A percentile compares a stretch with the other conserved stretches of the same genome.
These are phyloP conservation scores for Dolichallabes microphthalmus DNA, from an alignment of 2,113 vertebrate genomes.

Conservation along the genomic window DNA sequence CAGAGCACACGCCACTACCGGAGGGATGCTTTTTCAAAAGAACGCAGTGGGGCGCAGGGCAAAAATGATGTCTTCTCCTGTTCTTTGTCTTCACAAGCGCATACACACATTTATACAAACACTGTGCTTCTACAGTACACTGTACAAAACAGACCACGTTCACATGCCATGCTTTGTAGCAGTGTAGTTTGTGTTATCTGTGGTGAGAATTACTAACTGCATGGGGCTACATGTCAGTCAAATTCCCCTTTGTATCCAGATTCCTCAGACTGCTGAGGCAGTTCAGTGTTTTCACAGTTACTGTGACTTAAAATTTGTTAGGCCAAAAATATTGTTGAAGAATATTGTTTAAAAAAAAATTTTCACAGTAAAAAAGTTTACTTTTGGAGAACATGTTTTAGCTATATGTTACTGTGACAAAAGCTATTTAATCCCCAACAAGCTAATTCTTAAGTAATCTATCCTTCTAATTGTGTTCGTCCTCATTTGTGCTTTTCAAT, in stretches of 20 bases:
- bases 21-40: conserved; percentile 10
- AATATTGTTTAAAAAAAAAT: too few relatives aligned
- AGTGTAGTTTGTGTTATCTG: neutral
- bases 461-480: neutral
- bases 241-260: neutral
- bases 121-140: neutral
- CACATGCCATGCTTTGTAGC: neutral
- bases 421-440: neutral
- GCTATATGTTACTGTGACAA: neutral
- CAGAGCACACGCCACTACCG: conserved; percentile 5
- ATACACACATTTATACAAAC: neutral
- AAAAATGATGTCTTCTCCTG: conserved; percentile 2
- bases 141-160: neutral
- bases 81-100: conserved; percentile 16
- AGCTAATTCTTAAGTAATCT: neutral
- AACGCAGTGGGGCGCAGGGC: neutral
- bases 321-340: neutral
- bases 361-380: neutral
- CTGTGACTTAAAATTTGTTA: neutral
- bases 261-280: neutral
- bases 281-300: neutral
- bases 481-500: neutral
- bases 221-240: neutral
- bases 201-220: neutral
- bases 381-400: neutral